Percentiles rank a stretch among this genome's conserved stretches.
Evolutionary conservation across 1,140 invertebrate species (phyloP).

Genomic region (Triops cancriformis): DNA sequence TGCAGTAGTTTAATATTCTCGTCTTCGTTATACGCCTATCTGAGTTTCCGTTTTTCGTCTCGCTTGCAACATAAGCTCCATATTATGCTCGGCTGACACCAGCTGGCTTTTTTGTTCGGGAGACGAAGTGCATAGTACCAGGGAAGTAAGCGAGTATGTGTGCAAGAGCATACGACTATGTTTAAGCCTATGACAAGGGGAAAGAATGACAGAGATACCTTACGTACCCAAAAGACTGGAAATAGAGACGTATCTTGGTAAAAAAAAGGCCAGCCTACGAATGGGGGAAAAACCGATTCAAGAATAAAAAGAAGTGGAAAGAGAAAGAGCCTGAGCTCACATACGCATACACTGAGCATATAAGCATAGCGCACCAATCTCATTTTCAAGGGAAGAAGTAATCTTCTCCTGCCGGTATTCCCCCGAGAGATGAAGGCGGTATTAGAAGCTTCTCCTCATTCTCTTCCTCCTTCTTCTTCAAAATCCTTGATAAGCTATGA

Average conservation of each 20-base stretch:
- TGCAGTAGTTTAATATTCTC: background rate
- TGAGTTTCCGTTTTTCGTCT: background rate
- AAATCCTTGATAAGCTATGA: background rate
- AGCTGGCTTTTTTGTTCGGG: background rate
- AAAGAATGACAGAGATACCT: no score
- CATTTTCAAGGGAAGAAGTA: conserved; percentile 10
- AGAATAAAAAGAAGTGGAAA: background rate
- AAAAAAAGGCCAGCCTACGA: no score
- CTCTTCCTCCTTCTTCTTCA: background rate
- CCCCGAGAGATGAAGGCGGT: background rate
- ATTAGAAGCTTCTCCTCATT: background rate
- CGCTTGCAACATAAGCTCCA: background rate
- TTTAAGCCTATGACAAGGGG: background rate
- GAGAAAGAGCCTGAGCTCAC: background rate
- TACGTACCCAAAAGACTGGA: background rate
- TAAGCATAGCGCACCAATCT: conserved; percentile 9
- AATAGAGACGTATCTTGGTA: background rate
- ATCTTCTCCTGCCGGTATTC: conserved; percentile 2
- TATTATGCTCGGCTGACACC: conserved; percentile 10
- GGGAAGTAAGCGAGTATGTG: background rate
- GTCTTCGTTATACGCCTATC: conserved; percentile 13
- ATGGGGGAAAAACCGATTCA: no score
- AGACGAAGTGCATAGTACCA: no score
- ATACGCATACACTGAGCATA: background rate
- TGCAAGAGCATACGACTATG: background rate